Percentiles rank a stretch among this genome's conserved stretches.
These are phyloP conservation scores for Drosophila novamexicana DNA, from an alignment of 1,140 invertebrate genomes.

Conservation along the genomic window DNA sequence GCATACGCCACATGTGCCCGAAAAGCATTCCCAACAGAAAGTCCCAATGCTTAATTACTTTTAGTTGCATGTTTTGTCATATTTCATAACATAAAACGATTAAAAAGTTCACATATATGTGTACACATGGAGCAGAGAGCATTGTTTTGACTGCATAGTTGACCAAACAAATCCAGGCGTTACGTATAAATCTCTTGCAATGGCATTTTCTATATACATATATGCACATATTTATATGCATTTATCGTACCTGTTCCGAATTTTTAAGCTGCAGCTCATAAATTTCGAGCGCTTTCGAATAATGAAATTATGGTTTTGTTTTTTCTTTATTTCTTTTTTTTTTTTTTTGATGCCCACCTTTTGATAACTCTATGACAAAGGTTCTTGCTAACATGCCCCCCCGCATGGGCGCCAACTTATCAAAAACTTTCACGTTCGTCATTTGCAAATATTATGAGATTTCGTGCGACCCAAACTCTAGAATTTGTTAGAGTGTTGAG, in stretches of 20 bases:
- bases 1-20: conserved; percentile 34
- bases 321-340: conserved; percentile 11
- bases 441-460: conserved; percentile 82
- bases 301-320: conserved; percentile 72
- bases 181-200: conserved; percentile 43
- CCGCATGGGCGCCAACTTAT: conserved; percentile 53
- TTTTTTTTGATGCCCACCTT: conserved; percentile 7
- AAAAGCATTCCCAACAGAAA: conserved; percentile 21
- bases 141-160: conserved; percentile 45
- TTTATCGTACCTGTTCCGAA: conserved; percentile 44
- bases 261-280: conserved; percentile 47
- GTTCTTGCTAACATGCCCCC: conserved; percentile 8
- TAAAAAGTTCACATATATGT: conserved; percentile 16
- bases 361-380: conserved; percentile 46
- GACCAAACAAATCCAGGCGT: conserved; percentile 31
- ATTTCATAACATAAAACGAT: conserved; percentile 44
- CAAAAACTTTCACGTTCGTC: conserved; percentile 81
- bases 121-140: background rate
- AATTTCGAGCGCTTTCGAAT: conserved; percentile 55
- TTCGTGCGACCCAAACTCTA: conserved; percentile 53
- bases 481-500: conserved; percentile 48
- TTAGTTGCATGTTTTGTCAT: conserved; percentile 53
- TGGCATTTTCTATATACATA: conserved; percentile 11
- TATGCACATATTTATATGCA: conserved; percentile 21
- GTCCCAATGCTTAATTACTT: conserved; percentile 50